Evolutionary conservation across 2,113 vertebrate genomes (phyloP).

Genomic region (Brienomyrus brachyistius): DNA sequence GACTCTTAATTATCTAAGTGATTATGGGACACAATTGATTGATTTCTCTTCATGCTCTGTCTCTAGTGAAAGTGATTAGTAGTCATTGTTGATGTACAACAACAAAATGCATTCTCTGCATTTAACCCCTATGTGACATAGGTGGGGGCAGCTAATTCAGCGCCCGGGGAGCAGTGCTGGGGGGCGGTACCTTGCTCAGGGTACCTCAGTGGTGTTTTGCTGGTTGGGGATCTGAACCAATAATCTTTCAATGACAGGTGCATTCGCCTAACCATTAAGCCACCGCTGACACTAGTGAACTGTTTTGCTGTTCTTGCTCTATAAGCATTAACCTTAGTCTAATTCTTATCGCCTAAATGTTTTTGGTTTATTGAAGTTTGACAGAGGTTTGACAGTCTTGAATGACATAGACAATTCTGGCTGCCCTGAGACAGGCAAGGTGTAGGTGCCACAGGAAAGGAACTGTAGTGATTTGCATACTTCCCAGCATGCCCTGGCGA

Average conservation of each 20-base stretch:
- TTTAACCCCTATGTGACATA: no score
- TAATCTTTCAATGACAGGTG: no score
- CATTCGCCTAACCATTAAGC: no score
- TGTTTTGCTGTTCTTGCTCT: neutral
- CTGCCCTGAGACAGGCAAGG: neutral
- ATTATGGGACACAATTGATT: neutral
- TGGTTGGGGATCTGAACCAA: no score
- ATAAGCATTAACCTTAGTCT: neutral
- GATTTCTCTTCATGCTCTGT: neutral
- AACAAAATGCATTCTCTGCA: no score
- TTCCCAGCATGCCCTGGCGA: neutral
- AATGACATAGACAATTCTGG: neutral
- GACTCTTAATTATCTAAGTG: neutral
- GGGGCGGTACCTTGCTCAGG: no score
- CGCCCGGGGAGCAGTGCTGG: no score
- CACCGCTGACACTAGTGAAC: neutral
- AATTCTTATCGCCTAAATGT: neutral
- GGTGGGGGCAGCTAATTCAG: no score
- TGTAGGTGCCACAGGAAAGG: neutral
- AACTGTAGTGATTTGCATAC: neutral
- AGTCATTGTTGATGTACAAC: no score
- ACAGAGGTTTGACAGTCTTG: neutral
- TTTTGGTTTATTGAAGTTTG: neutral
- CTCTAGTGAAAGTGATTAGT: neutral
- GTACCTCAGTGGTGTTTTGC: no score